These are phyloP conservation scores for Cataglyphis altisquamis DNA, from an alignment of 2,888 invertebrate genomes.

Conservation along the genomic window DNA sequence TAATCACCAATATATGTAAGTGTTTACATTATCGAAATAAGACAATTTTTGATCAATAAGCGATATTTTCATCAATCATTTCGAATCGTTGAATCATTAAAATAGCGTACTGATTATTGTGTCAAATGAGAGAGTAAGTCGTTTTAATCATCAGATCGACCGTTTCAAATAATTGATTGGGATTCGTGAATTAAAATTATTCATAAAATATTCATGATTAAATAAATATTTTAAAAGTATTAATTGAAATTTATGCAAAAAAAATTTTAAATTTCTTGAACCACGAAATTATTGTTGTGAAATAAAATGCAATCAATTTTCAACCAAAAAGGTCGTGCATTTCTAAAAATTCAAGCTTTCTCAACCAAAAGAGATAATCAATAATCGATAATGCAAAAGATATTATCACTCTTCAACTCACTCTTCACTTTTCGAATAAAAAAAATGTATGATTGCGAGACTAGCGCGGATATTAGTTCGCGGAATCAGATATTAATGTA, in stretches of 20 bases:
- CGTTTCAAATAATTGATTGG: background rate
- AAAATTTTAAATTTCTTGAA: background rate
- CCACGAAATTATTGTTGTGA: background rate
- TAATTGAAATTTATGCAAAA: slow-evolving; percentile 1
- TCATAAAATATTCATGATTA: background rate
- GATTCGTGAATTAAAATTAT: background rate
- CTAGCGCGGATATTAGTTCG: background rate
- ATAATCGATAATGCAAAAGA: background rate
- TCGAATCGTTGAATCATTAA: background rate
- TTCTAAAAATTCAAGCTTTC: background rate
- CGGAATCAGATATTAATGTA: background rate
- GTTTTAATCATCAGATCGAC: background rate
- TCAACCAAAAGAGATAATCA: background rate
- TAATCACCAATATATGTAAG: background rate
- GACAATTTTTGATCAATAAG: background rate
- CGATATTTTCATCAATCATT: background rate
- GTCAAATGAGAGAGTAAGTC: background rate
- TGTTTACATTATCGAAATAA: background rate
- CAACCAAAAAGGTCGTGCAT: background rate
- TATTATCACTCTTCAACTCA: background rate
- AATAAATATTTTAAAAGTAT: background rate
- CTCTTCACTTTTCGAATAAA: background rate
- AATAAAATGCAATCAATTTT: background rate
- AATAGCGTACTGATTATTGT: background rate
- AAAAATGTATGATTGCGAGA: background rate